Conservation (phyloP, 2,113 vertebrate species). For the Osmerus mordax region DNA sequence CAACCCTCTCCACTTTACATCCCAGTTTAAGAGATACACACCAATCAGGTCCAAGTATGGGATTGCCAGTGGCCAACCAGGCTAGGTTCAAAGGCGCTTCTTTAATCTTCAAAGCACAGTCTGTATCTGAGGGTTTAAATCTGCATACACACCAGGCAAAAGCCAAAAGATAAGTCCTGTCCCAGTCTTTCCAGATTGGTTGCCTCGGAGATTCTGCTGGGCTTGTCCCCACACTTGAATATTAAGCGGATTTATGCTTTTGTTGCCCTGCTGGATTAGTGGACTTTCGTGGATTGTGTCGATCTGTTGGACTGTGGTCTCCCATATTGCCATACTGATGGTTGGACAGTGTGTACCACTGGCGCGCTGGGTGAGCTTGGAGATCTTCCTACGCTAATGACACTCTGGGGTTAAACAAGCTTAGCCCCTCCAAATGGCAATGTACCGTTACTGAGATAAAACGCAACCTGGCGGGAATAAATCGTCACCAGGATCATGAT, state of each 20-base stretch:
- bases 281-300: slow-evolving; percentile 43
- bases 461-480: slow-evolving; percentile 13
- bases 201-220: slow-evolving; percentile 25
- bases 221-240: slow-evolving; percentile 28
- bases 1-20: not conserved
- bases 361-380: slow-evolving; percentile 9
- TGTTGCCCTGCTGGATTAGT: slow-evolving; percentile 47
- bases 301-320: slow-evolving; percentile 37
- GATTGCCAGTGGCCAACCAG: slow-evolving; percentile 1
- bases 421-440: slow-evolving; percentile 22
- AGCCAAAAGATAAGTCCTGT: slow-evolving; percentile 23
- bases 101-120: slow-evolving; percentile 29
- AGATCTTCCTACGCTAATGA: slow-evolving; percentile 30
- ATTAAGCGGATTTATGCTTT: slow-evolving; percentile 61
- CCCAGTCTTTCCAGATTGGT: slow-evolving; percentile 22
- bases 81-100: slow-evolving; percentile 12
- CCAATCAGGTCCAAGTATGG: slow-evolving; percentile 6
- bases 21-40: slow-evolving; percentile 12
- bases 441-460: slow-evolving; percentile 7
- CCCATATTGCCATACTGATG: slow-evolving; percentile 9
- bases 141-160: slow-evolving; percentile 21
- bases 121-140: slow-evolving; percentile 31
- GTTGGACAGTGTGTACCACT: slow-evolving; percentile 1
- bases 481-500: not conserved
- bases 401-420: slow-evolving; percentile 33